Evolutionary conservation across 2,113 vertebrate species (phyloP).

Genomic region (Leucosticte australis): DNA sequence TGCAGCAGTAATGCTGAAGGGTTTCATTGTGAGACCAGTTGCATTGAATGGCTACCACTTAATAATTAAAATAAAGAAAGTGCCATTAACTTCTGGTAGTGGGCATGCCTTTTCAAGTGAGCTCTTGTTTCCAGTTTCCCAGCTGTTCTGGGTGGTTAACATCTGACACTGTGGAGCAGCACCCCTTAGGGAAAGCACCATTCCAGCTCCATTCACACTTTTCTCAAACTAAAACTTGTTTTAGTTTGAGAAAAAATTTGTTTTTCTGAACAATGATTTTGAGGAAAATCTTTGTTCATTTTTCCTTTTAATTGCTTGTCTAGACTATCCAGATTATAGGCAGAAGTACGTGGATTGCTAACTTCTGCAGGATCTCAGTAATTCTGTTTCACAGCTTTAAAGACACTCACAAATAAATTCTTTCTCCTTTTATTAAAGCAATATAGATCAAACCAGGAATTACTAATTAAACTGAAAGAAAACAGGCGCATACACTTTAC

Average conservation of each 20-base stretch:
- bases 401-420: neutral
- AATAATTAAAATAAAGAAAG: neutral
- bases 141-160: neutral
- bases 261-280: neutral
- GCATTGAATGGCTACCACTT: neutral
- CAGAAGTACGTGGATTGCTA: neutral
- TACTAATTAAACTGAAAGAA: neutral
- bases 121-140: neutral
- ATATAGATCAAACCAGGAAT: neutral
- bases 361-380: neutral
- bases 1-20: neutral
- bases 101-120: neutral
- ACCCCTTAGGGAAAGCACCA: neutral
- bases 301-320: neutral
- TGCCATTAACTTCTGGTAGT: neutral
- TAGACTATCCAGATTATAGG: neutral
- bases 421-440: neutral
- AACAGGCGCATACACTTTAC: neutral
- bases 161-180: neutral
- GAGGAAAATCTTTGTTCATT: neutral
- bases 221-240: neutral
- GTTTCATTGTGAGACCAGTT: neutral
- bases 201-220: neutral
- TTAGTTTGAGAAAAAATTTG: too few species aligned
- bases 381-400: neutral